Evolutionary conservation across 2,113 vertebrate species (phyloP).

Genomic region (Monopterus albus): DNA sequence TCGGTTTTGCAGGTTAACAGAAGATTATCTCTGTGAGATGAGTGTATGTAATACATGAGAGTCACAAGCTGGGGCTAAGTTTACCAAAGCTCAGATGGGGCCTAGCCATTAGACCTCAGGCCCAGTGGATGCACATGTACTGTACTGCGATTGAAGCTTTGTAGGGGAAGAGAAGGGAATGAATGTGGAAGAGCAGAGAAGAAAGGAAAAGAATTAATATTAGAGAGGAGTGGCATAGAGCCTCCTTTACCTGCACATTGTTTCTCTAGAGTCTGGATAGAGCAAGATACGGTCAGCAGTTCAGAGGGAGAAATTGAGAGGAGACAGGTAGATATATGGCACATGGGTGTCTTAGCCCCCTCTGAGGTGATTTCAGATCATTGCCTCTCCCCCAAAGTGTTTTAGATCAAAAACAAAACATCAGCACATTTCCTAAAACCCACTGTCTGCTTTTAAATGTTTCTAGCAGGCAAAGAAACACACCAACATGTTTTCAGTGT

Average conservation of each 20-base stretch:
- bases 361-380: conserved; percentile 55
- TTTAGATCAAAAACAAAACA: conserved; percentile 50
- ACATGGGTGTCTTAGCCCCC: conserved; percentile 11
- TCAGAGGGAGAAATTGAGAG: conserved; percentile 37
- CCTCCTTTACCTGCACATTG: conserved; percentile 17
- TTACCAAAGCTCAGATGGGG: conserved; percentile 18
- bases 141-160: not conserved
- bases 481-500: not conserved
- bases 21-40: too few relatives aligned
- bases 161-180: not conserved
- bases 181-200: not conserved
- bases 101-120: conserved; percentile 9
- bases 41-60: too few relatives aligned
- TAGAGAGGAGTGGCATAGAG: not conserved
- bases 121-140: not conserved
- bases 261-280: conserved; percentile 18
- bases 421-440: conserved; percentile 53
- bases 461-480: conserved; percentile 3
- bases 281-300: conserved; percentile 58
- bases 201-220: conserved; percentile 6
- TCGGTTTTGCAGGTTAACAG: too few relatives aligned
- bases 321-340: conserved; percentile 38
- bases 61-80: too few relatives aligned
- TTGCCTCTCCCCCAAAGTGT: conserved; percentile 34
- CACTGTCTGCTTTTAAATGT: not conserved